Conservation (phyloP, 37 sponge, comb jelly and placozoan genomes). For the Trichoplax adhaerens region DNA sequence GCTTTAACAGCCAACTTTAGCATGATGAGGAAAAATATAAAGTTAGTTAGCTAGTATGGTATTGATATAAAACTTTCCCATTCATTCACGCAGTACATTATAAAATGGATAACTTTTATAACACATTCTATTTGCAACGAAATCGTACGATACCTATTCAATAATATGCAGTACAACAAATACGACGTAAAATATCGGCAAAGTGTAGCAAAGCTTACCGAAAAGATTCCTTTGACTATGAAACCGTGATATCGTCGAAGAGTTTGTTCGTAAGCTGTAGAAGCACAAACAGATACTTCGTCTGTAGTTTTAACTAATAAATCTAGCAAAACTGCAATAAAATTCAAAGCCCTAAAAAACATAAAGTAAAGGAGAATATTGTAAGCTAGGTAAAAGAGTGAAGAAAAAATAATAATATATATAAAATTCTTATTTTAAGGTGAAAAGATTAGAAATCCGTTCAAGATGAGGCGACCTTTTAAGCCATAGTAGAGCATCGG, state of each 20-base stretch:
- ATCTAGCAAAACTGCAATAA: constrained; percentile 46
- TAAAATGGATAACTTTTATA: too few species aligned
- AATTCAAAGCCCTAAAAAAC: constrained; percentile 44
- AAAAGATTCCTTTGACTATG: constrained; percentile 48
- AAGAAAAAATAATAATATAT: neutral
- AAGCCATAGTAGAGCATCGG: constrained; percentile 65
- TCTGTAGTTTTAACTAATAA: constrained; percentile 29
- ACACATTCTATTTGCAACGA: too few species aligned
- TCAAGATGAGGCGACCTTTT: constrained; percentile 32
- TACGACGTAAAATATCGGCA: too few species aligned
- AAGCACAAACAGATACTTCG: constrained; percentile 53
- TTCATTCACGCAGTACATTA: too few species aligned
- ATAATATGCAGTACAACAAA: too few species aligned
- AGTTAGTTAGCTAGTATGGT: too few species aligned
- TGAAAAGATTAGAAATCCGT: neutral
- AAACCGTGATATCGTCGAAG: constrained; percentile 58
- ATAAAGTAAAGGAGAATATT: neutral
- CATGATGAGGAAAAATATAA: too few species aligned
- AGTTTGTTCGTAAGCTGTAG: constrained; percentile 35
- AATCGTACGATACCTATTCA: too few species aligned
- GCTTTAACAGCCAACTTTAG: constrained; percentile 48
- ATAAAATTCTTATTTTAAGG: neutral
- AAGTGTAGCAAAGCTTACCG: constrained; percentile 15
- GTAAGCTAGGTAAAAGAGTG: neutral
- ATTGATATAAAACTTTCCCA: too few species aligned